A percentile compares a stretch with the other conserved stretches of the same genome.
Conservation (phyloP, 2,113 vertebrate species). For the Platysternon megacephalum region DNA sequence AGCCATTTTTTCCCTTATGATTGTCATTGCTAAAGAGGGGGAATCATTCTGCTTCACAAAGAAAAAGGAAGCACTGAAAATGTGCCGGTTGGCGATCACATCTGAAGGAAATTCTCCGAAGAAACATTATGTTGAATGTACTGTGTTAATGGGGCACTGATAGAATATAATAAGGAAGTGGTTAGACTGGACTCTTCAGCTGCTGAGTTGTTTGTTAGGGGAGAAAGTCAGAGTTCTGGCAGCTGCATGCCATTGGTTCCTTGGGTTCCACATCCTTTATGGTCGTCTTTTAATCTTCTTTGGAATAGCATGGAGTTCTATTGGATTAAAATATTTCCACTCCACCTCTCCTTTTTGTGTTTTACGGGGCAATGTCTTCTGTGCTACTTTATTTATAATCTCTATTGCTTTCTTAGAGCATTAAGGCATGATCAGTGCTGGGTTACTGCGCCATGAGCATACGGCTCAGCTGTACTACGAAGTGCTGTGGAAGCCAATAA, state of each 20-base stretch:
- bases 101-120: background rate
- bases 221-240: background rate
- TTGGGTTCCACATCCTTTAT: background rate
- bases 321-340: background rate
- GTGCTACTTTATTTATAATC: background rate
- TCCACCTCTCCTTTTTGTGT: background rate
- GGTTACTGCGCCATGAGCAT: background rate
- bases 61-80: background rate
- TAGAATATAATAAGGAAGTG: background rate
- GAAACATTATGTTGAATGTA: background rate
- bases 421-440: fast-evolving
- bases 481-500: background rate
- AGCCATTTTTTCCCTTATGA: background rate
- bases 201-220: background rate
- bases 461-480: fast-evolving
- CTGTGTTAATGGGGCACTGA: background rate
- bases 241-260: background rate
- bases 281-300: background rate
- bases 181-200: background rate
- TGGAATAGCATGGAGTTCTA: background rate
- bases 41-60: constrained; percentile 24
- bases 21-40: background rate
- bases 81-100: constrained; percentile 7
- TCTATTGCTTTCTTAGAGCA: too few species aligned
- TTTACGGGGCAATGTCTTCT: background rate